phyloP scores from a whole-genome alignment of 2,113 vertebrate genomes.

The Labeo rohita region DNA sequence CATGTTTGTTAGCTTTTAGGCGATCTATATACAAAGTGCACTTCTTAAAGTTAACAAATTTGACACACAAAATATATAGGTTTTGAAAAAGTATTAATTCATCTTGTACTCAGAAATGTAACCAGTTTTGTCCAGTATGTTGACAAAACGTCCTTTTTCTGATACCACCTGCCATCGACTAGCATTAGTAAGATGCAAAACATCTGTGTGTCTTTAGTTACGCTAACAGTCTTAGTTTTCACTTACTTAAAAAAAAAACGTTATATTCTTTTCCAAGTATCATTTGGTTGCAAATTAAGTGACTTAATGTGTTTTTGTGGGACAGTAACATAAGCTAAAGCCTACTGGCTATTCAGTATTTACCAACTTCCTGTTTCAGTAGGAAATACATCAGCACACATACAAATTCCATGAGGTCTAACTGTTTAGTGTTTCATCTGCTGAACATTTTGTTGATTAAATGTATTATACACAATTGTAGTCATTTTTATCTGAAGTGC shows the following conservation, averaged over 20 bases:
- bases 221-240: background rate
- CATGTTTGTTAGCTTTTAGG: background rate
- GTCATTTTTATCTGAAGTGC: conserved; percentile 2
- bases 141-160: background rate
- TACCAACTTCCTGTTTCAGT: background rate
- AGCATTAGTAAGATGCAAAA: background rate
- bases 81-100: background rate
- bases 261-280: background rate
- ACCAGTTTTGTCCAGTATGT: background rate
- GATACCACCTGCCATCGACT: background rate
- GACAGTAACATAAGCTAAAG: background rate
- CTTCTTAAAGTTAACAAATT: background rate
- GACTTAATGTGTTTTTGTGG: background rate
- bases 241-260: background rate
- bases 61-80: background rate
- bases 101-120: background rate
- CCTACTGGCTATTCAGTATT: background rate
- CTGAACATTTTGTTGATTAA: background rate
- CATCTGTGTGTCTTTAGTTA: background rate
- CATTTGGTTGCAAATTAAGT: background rate
- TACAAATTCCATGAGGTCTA: background rate
- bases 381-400: background rate
- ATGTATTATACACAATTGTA: background rate
- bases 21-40: background rate
- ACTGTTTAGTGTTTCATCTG: background rate